Conservation (phyloP, 2,113 vertebrate species). For the Raja brachyura region DNA sequence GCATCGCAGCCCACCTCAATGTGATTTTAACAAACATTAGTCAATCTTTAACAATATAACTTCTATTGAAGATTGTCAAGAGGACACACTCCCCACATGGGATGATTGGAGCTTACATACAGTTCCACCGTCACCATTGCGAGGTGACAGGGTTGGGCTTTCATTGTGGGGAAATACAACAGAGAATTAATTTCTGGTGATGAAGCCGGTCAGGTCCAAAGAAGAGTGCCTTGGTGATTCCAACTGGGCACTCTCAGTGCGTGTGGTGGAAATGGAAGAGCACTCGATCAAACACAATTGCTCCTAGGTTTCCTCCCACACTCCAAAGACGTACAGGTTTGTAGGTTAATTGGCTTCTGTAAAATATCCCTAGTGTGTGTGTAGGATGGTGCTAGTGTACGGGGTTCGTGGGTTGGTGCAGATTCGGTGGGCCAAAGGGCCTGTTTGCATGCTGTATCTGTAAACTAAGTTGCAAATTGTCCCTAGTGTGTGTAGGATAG, state of each 20-base stretch:
- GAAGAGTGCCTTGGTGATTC: neutral
- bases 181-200: neutral
- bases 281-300: neutral
- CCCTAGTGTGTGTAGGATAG: too few species aligned
- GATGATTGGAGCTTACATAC: neutral
- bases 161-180: neutral
- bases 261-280: neutral
- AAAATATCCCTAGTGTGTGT: too few species aligned
- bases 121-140: neutral
- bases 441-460: too few species aligned
- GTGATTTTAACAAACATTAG: neutral
- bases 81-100: neutral
- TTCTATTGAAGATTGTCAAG: neutral
- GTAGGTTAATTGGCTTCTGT: too few species aligned
- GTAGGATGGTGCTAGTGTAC: too few species aligned
- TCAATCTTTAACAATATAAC: neutral
- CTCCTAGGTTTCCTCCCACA: neutral
- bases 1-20: neutral
- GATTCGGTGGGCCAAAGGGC: too few species aligned
- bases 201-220: neutral
- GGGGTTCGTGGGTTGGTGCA: too few species aligned
- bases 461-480: too few species aligned
- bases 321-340: too few species aligned
- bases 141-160: neutral
- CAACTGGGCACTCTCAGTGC: neutral